These are phyloP conservation scores for Acrocyrtus sp. DNA, from an alignment of 2,888 invertebrate genomes.

Conservation along the genomic window DNA sequence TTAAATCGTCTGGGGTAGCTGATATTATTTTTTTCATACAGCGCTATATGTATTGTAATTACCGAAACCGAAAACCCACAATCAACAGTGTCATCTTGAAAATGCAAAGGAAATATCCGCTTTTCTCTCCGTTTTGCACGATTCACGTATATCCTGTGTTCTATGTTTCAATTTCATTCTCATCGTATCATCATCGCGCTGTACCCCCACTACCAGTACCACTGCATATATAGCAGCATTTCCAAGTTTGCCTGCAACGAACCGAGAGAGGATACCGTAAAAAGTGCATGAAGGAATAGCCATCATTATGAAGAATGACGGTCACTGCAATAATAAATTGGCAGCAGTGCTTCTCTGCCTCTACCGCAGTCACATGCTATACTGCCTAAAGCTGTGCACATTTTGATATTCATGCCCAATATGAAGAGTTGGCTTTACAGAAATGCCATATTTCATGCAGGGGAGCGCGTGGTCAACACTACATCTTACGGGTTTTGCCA, in stretches of 20 bases:
- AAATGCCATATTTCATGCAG: conserved; percentile 23
- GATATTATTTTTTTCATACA: background rate
- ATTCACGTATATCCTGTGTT: background rate
- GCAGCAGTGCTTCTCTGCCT: no score
- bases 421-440: background rate
- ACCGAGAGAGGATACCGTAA: conserved; percentile 48
- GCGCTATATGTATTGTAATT: conserved; percentile 38
- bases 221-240: no score
- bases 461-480: conserved; percentile 36
- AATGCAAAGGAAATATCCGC: conserved; percentile 26
- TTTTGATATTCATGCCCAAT: conserved; percentile 4
- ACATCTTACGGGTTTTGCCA: conserved; percentile 32
- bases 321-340: no score
- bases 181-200: background rate
- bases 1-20: background rate
- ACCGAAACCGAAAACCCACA: conserved; percentile 51
- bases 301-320: no score
- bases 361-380: no score
- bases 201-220: no score
- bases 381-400: no score
- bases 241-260: conserved; percentile 49
- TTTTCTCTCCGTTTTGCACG: conserved; percentile 34
- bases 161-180: conserved; percentile 11
- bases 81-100: conserved; percentile 47
- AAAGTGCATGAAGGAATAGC: background rate